These are phyloP conservation scores for Morus bassanus DNA, from an alignment of 2,797 vertebrate species.

Conservation along the genomic window DNA sequence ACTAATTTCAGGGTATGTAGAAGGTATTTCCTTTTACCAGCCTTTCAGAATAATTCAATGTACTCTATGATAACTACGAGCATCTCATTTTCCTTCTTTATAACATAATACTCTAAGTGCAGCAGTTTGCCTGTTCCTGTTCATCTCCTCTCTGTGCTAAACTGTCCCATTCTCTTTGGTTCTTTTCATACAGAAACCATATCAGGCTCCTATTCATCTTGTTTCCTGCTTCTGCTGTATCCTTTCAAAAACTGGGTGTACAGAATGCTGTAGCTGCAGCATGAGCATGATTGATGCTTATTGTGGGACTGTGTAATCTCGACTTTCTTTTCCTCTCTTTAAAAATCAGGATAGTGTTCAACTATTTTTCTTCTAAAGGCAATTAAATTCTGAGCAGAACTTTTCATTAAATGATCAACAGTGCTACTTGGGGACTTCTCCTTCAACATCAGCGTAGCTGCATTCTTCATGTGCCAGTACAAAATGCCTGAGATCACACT, in stretches of 20 bases:
- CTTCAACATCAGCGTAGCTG: not conserved
- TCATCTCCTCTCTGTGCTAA: not conserved
- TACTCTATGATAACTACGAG: not conserved
- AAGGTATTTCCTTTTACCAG: not conserved
- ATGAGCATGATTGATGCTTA: slow-evolving; percentile 13
- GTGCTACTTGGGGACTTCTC: not conserved
- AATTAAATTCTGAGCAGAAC: slow-evolving; percentile 49
- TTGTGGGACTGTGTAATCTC: not conserved
- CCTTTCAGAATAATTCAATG: not conserved
- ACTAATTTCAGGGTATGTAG: not conserved
- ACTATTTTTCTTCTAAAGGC: slow-evolving; percentile 19
- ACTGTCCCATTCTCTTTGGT: not conserved
- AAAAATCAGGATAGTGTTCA: slow-evolving; percentile 5
- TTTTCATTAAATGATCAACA: slow-evolving; percentile 48
- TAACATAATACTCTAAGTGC: not conserved
- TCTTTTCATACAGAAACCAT: not conserved
- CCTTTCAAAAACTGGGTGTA: not conserved
- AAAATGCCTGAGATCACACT: not conserved
- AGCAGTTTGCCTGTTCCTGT: not conserved
- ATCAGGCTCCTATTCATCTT: slow-evolving; percentile 27
- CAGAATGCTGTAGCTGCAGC: not conserved
- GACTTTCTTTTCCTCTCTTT: slow-evolving; percentile 12
- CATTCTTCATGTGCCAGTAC: slow-evolving; percentile 7
- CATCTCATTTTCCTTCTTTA: not conserved
- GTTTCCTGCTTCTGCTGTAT: not conserved